Evolutionary conservation across 2,797 vertebrate species (phyloP).

Genomic region (Ataeniobius toweri): DNA sequence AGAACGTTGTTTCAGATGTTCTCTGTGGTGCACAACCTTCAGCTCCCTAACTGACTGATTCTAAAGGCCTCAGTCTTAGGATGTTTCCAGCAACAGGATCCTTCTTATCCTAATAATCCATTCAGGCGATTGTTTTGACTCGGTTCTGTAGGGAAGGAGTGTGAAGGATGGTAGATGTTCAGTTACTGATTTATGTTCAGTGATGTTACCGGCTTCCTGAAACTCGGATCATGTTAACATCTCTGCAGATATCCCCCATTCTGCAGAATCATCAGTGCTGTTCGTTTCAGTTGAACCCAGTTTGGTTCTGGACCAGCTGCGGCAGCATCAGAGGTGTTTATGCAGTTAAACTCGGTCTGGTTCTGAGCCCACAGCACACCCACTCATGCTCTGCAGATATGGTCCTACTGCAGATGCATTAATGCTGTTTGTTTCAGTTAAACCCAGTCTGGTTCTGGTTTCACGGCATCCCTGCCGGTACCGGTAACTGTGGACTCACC

Average conservation of each 20-base stretch:
- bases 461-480: not conserved
- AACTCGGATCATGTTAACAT: not conserved
- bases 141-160: too few relatives aligned
- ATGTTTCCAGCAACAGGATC: too few relatives aligned
- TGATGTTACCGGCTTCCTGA: not conserved
- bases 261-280: not conserved
- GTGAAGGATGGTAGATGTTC: too few relatives aligned
- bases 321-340: not conserved
- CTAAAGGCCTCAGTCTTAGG: too few relatives aligned
- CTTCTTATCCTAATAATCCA: too few relatives aligned
- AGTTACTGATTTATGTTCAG: not conserved
- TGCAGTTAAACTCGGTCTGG: not conserved
- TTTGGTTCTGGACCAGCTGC: not conserved
- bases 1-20: not conserved
- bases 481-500: constrained; percentile 45
- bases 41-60: too few relatives aligned
- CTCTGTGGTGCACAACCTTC: too few relatives aligned
- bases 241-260: not conserved
- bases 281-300: not conserved
- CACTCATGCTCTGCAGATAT: not conserved
- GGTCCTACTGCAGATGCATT: not conserved
- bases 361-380: not conserved
- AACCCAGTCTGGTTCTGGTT: not conserved
- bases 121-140: too few relatives aligned
- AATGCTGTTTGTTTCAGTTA: not conserved